Base-by-base conservation (phyloP, 2,888 invertebrate genomes). In the Pristionchus fissidentatus region DNA sequence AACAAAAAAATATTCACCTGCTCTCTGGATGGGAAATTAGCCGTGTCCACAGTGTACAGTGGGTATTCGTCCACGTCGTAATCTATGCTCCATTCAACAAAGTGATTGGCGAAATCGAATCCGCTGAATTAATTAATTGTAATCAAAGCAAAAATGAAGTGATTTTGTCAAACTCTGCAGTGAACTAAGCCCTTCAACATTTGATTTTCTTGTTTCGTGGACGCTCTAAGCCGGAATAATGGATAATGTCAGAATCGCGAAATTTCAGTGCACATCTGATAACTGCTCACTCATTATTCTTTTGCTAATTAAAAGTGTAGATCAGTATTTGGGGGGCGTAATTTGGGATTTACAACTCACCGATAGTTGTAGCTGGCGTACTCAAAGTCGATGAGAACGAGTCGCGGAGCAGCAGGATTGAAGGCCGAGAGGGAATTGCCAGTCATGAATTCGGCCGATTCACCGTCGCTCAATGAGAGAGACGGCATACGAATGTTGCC, bases 101-200 rank as follows among this genome's bases (percentile, higher is more conserved):
- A 97, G 92, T 97, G 97, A 93, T 97, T 97, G 3, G 97, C 97
- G 79, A 97, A 94, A 93, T 97, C 97, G 93, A 97, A 97, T 0
- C 95, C 97, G 80, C 97, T 93, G 52, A 80, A 80, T 29, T 35
- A 60, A 26, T n/a, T 57, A n/a, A 81, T 81, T 60, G 52, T 29
- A 57, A 13, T 29, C 26, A 10, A 32, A 13, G 29, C 60, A 15
- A 13, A 10, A 57, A 26, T n/a, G 26, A 57, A 57, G 22, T 7
- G 57, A 32, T 62, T 35, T 19, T 62, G 32, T 29, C 32, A 0
- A 5, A 29, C 29, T 26, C 57, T 32, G 29, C 26, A n/a, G 0
- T 57, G 4, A 13, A 29, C 10, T n/a, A n/a, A n/a, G n/a, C n/a
- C n/a, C n/a, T 57, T 57, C 29, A n/a, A 57, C 7, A 1, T 57